Base-by-base conservation (phyloP, 2,888 invertebrate genomes). In the Trileptium ribeirensis region DNA sequence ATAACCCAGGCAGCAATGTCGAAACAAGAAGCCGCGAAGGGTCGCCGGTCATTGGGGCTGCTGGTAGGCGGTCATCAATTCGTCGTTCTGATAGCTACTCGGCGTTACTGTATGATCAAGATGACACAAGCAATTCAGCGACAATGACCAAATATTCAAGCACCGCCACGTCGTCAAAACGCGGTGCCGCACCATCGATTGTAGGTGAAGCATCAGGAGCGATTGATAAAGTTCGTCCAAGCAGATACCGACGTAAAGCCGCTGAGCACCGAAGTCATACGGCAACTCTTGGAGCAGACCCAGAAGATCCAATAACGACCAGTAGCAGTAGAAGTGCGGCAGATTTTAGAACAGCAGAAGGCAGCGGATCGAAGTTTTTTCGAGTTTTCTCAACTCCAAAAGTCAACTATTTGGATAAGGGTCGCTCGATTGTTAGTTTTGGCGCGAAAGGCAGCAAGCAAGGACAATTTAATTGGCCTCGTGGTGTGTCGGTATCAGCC, bases 371-470 rank as follows among this genome's bases (percentile, higher is more conserved):
- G 2, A 51, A 15, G 74, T 67, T 31, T 83, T 85, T 70, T 79
- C 77, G 81, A 24, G 67, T 67, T 40, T 79, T 77, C 31, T 37
- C 75, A 2, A 31, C 77, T 2, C 31, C 81, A 15, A 79, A 77
- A 31, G 84, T 85, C 67, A 85, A 85, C 79, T 85, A 85, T 64
- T 67, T 33, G 51, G 67, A 64, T 36, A 85, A 85, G 78, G 80
- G 95, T 91, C 93, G 94, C 90, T 94, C 95, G 92, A 93, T 94
- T 92, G 94, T 95, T 90, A 93, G 93, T 89, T 94, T 97, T 91
- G 97, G 98, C 92, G 93, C 94, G 91, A 94, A 97, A 93, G 97
- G 97, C 93, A 96, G 95, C 93, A 96, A 95, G 92, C 94, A 94
- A 91, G 95, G 95, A 92, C 94, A 94, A 90, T 96, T 99, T 91